Base-by-base conservation (phyloP, 2,113 vertebrate species). In the Chrysemys picta region DNA sequence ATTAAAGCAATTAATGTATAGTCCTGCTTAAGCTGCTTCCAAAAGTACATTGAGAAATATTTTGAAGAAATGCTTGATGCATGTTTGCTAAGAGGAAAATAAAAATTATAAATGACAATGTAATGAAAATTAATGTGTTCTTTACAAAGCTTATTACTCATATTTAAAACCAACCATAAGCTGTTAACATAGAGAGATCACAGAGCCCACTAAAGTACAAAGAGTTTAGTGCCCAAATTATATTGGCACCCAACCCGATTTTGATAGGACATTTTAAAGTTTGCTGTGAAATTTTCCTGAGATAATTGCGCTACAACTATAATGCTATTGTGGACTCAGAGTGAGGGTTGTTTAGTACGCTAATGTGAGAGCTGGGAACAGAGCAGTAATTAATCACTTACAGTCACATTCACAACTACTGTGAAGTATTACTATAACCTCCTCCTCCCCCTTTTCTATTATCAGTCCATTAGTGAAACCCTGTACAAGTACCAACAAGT, bases 401-500 rank as follows among this genome's bases (percentile, higher is more conserved):
- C 91, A 98, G 98, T 98, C 97, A 85, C 47, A 94, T 94, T 95
- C 90, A 96, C 91, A 94, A 98, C 97, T 95, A 97, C 91, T 96
- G 87, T 97, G 95, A 97, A 98, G 98, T 96, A 91, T 97, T 98
- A 89, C 81, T 95, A 96, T 94, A 95, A 98, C 97, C 97, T 97
- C 94, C 95, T 93, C 97, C 98, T 97, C 96, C 97, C 95, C 97
- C 94, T 96, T 95, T 96, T 97, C 98, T 98, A 97, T 99, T 98
- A 98, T 94, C 98, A 94, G 91, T 98, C 98, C 99, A 98, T 99
- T 99, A 99, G 98, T 93, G 93, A 96, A 98, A 97, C 92, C 93
- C 96, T 25, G 97, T 94, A 93, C 89, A 91, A 98, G 98, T 96
- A 96, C 96, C 97, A 97, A 89, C 97, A 97, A 92, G 94, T 78